Evolutionary conservation across 2,113 vertebrate species (phyloP).

Genomic region (Callorhinus ursinus): DNA sequence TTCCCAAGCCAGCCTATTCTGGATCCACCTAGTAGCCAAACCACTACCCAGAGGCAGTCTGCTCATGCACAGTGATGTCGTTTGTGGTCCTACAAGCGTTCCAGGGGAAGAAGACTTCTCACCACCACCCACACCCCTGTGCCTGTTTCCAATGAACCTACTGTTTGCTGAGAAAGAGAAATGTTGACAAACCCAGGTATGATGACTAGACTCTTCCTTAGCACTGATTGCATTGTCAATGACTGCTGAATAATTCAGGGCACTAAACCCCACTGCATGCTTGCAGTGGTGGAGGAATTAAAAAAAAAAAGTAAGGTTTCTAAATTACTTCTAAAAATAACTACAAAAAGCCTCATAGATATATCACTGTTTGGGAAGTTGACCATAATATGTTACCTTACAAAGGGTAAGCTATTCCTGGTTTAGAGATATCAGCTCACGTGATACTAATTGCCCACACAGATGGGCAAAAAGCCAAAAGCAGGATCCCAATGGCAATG

Average conservation of each 20-base stretch:
- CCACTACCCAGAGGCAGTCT: not conserved
- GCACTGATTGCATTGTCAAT: not conserved
- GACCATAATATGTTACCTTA: constrained; percentile 26
- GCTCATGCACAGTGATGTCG: fast-evolving
- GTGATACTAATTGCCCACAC: constrained; percentile 83
- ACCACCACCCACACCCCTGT: too few species aligned
- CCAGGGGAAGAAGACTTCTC: not conserved
- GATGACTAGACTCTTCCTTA: not conserved
- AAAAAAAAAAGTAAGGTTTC: not conserved
- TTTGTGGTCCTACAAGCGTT: not conserved
- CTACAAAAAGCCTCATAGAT: not conserved
- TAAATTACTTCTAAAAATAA: not conserved
- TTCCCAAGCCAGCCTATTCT: not conserved
- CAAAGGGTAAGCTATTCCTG: constrained; percentile 59
- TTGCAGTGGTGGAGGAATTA: not conserved
- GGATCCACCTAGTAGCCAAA: fast-evolving
- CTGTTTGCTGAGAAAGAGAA: not conserved
- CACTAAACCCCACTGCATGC: fast-evolving
- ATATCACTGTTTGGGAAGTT: constrained; percentile 9
- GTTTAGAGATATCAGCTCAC: constrained; percentile 79
- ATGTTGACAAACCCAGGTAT: not conserved
- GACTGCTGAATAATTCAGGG: not conserved
- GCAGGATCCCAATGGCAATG: constrained; percentile 70
- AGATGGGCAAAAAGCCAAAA: constrained; percentile 83
- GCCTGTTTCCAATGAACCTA: fast-evolving